These are phyloP conservation scores for Ceyx margarethae DNA, from an alignment of 2,113 vertebrate species.

Conservation along the genomic window DNA sequence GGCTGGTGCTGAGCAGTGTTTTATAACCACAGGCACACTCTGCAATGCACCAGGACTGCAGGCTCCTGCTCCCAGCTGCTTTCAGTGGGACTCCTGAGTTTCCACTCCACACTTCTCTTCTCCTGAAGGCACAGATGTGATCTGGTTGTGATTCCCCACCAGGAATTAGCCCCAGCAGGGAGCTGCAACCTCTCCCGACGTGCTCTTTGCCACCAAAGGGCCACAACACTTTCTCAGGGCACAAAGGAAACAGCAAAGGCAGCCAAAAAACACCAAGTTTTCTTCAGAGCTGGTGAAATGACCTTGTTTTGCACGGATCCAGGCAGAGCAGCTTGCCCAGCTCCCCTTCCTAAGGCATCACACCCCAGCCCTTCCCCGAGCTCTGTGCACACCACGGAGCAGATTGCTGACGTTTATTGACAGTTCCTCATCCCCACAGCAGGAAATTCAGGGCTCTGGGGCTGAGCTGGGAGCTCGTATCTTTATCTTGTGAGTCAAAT, in stretches of 20 bases:
- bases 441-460: not conserved
- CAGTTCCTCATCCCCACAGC: not conserved
- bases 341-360: not conserved
- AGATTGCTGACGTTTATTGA: not conserved
- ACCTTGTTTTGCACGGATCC: not conserved
- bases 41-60: not conserved
- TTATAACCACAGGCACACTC: not conserved
- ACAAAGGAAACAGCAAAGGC: not conserved
- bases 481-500: not conserved
- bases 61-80: not conserved
- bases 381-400: not conserved
- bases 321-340: not conserved
- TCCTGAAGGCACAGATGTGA: not conserved
- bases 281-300: not conserved
- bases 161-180: not conserved
- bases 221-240: not conserved
- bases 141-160: not conserved
- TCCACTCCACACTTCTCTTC: not conserved
- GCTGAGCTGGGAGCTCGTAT: not conserved
- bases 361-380: not conserved
- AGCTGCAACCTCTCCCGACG: not conserved
- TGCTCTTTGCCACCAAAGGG: not conserved
- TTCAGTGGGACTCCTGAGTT: not conserved
- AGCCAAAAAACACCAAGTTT: accelerated
- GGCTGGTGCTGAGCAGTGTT: not conserved